Evolutionary conservation across 2,888 invertebrate species (phyloP).

Genomic region (Yponomeuta plumbellus): DNA sequence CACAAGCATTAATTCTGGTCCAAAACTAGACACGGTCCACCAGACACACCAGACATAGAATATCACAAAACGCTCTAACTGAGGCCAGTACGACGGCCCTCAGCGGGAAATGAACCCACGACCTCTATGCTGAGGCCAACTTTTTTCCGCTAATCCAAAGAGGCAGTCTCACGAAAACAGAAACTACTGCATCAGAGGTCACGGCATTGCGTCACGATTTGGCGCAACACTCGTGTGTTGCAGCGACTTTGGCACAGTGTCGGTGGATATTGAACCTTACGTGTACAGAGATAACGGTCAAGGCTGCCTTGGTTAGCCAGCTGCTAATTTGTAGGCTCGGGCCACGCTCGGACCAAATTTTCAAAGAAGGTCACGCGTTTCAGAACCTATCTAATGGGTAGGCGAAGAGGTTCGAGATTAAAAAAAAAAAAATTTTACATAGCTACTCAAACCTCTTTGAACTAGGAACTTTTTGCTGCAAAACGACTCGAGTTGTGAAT

Average conservation of each 20-base stretch:
- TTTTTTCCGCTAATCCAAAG: too few species aligned
- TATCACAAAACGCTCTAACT: too few species aligned
- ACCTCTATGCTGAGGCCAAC: background rate
- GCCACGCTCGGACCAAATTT: background rate
- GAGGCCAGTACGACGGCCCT: too few species aligned
- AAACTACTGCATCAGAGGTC: background rate
- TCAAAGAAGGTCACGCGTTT: background rate
- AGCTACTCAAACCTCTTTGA: too few species aligned
- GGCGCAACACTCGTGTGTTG: constrained; percentile 3
- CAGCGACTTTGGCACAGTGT: constrained; percentile 5
- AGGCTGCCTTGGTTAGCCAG: background rate
- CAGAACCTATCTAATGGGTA: background rate
- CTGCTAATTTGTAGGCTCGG: background rate
- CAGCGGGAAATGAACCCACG: too few species aligned
- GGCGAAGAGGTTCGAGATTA: background rate
- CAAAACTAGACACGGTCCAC: too few species aligned
- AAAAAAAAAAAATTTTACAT: too few species aligned
- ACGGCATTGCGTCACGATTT: constrained; percentile 15
- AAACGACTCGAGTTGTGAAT: too few species aligned
- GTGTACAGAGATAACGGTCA: background rate
- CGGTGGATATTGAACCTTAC: constrained; percentile 11
- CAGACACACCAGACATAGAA: too few species aligned
- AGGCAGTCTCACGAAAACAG: too few species aligned
- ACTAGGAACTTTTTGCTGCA: too few species aligned
- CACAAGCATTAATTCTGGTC: too few species aligned